Evolutionary conservation across 2,797 vertebrate genomes (phyloP).

Genomic region (Gila robusta): DNA sequence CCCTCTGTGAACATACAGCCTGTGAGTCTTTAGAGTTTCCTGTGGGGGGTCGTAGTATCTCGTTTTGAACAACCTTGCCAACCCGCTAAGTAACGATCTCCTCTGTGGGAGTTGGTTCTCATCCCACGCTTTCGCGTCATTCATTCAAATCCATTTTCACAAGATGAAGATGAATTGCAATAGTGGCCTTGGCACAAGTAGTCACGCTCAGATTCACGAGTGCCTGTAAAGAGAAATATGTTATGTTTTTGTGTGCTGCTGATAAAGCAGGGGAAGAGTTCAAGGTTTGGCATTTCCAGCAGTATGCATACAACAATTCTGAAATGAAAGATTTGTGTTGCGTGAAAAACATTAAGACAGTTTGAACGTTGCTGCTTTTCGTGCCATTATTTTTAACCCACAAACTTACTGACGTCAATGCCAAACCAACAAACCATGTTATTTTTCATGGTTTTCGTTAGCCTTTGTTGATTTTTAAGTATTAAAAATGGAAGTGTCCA

Average conservation of each 20-base stretch:
- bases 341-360: not conserved
- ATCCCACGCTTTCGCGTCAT: conserved; percentile 39
- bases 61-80: conserved; percentile 16
- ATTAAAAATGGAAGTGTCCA: conserved; percentile 13
- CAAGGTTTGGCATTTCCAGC: conserved; percentile 13
- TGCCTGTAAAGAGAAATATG: not conserved
- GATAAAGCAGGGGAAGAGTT: not conserved
- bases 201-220: conserved; percentile 25
- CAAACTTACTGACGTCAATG: conserved; percentile 13
- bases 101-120: conserved; percentile 42
- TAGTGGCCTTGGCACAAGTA: conserved; percentile 27
- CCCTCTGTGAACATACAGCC: conserved; percentile 15
- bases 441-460: conserved; percentile 14
- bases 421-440: conserved; percentile 25
- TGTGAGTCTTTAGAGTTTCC: conserved; percentile 7
- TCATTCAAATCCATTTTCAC: conserved; percentile 40
- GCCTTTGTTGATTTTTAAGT: conserved; percentile 9
- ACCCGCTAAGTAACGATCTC: conserved; percentile 33
- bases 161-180: conserved; percentile 47
- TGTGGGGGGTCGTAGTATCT: conserved; percentile 14
- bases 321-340: not conserved
- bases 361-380: not conserved
- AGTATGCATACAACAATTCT: not conserved
- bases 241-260: conserved; percentile 29
- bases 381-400: not conserved